A percentile compares a stretch with the other conserved stretches of the same genome.
These are phyloP conservation scores for Eupeodes luniger DNA, from an alignment of 2,888 invertebrate species.

Conservation along the genomic window DNA sequence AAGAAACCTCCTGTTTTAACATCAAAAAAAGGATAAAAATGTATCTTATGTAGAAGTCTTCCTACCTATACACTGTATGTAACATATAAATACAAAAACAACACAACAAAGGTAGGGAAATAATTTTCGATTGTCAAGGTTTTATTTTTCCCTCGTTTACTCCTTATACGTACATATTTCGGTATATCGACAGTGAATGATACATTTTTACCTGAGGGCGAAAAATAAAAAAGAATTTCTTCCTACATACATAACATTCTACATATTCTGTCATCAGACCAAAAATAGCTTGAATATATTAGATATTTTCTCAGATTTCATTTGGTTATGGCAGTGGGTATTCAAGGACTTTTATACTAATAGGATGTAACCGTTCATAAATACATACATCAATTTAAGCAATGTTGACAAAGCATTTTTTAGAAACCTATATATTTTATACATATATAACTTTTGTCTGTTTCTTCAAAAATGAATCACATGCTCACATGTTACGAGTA, in stretches of 20 bases:
- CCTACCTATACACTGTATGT: neutral
- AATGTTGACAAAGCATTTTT: slow-evolving; percentile 26
- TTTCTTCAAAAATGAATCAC: slow-evolving; percentile 5
- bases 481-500: neutral
- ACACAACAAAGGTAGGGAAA: slow-evolving; percentile 29
- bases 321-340: slow-evolving; percentile 6
- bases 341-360: slow-evolving; percentile 32
- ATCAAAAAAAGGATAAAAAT: slow-evolving; percentile 1
- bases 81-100: neutral
- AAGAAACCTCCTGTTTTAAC: neutral
- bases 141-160: slow-evolving; percentile 24
- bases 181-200: slow-evolving; percentile 37
- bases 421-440: neutral
- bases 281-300: slow-evolving; percentile 16
- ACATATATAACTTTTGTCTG: neutral
- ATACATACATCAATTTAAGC: slow-evolving; percentile 24
- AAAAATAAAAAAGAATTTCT: neutral
- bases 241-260: neutral
- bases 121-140: slow-evolving; percentile 52
- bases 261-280: slow-evolving; percentile 7
- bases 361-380: slow-evolving; percentile 43
- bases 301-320: slow-evolving; percentile 16
- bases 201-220: slow-evolving; percentile 37
- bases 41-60: slow-evolving; percentile 2
- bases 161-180: slow-evolving; percentile 9